phyloP scores from a whole-genome alignment of 2,888 invertebrate genomes.

The Branchipolynoe longqiensis region DNA sequence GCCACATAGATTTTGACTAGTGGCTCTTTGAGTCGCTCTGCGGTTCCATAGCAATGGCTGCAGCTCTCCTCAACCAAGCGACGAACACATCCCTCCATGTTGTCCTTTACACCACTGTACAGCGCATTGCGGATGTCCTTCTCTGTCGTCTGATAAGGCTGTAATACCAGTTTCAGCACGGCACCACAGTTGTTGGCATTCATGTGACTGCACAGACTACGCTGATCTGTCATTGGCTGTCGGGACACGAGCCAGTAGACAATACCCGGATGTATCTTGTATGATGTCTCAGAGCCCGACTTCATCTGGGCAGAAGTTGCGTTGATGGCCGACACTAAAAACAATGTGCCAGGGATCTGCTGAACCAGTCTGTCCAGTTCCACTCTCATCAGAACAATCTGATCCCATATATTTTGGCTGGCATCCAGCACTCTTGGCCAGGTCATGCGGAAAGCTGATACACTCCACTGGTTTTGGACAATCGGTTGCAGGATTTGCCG shows the following conservation, averaged over 20 bases:
- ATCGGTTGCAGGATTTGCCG: not conserved
- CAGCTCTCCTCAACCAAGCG: slow-evolving; percentile 32
- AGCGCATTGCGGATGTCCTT: not conserved
- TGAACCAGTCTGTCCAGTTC: slow-evolving; percentile 13
- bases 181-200: slow-evolving; percentile 30
- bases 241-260: slow-evolving; percentile 20
- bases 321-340: not conserved
- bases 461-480: not conserved
- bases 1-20: slow-evolving; percentile 1
- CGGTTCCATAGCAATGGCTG: not conserved
- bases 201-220: not conserved
- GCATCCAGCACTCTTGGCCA: not conserved
- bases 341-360: not conserved
- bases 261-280: not conserved
- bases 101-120: slow-evolving; percentile 5
- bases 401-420: not conserved
- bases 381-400: not conserved
- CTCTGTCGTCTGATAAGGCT: slow-evolving; percentile 24
- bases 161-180: not conserved
- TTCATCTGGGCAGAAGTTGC: not conserved
- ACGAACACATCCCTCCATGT: slow-evolving; percentile 6
- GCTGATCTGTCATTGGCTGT: no score
- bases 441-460: slow-evolving; percentile 41
- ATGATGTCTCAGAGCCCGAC: not conserved
- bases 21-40: not conserved